Conservation (phyloP, 1,140 invertebrate genomes). For the Drosophila pachea region DNA sequence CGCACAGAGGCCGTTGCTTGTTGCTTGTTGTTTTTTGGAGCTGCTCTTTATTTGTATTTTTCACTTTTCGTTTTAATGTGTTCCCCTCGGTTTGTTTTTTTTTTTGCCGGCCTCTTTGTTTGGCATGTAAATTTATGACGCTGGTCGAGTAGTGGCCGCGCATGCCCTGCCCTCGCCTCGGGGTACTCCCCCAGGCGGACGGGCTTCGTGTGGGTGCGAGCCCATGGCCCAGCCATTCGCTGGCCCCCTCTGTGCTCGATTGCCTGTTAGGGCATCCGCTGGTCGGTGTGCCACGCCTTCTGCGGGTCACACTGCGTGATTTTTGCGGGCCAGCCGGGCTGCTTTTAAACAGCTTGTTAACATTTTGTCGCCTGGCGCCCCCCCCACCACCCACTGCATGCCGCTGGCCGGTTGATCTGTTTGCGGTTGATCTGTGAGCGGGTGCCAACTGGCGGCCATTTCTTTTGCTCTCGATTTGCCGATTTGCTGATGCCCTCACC, state of each 20-base stretch:
- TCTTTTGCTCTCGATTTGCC: background rate
- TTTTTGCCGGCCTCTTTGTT: constrained; percentile 58
- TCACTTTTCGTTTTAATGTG: background rate
- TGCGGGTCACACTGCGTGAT: constrained; percentile 23
- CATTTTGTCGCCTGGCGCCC: constrained; percentile 60
- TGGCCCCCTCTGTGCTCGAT: too few relatives aligned
- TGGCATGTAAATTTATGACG: constrained; percentile 67
- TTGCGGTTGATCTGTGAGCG: constrained; percentile 23
- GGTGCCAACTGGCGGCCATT: too few relatives aligned
- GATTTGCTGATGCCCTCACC: constrained; percentile 6
- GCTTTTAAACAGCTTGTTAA: constrained; percentile 76
- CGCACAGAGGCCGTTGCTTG: constrained; percentile 35
- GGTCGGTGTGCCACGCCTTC: too few relatives aligned
- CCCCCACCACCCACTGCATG: too few relatives aligned
- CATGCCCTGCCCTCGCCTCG: constrained; percentile 44
- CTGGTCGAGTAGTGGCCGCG: constrained; percentile 57
- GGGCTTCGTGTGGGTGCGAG: too few relatives aligned
- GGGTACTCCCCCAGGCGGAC: too few relatives aligned
- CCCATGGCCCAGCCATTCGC: too few relatives aligned
- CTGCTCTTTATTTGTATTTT: background rate
- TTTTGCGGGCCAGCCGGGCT: constrained; percentile 60
- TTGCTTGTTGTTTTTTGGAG: constrained; percentile 27
- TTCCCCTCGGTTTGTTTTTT: constrained; percentile 12
- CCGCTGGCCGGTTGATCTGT: constrained; percentile 34
- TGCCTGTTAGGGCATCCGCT: too few relatives aligned